Base-by-base conservation (phyloP, 2,113 vertebrate species). In the Lipophrys pholis region DNA sequence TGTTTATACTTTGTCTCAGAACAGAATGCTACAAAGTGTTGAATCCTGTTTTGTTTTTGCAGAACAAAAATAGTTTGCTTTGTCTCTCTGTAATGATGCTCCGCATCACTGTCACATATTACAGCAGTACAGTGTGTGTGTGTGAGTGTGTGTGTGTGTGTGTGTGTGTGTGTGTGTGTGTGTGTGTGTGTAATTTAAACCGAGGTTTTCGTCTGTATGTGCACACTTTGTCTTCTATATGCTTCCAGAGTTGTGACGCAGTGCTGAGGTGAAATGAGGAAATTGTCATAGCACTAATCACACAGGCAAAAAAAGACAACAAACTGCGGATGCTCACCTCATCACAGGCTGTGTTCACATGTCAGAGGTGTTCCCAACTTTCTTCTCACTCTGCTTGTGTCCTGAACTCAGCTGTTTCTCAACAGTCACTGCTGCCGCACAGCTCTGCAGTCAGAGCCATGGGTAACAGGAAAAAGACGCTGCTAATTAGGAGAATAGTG, bases 41-140 rank as follows among this genome's bases (percentile, higher is more conserved):
- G 75, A 78, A 86, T 86, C 80, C 60, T 69, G 81, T 90, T 86
- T 88, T 89, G 80, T 78, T 88, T 88, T 80, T 61, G 76, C 74
- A 54, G 78, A 82, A 80, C 80, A 82, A 79, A 90, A 91, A 90
- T 90, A 91, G 88, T 91, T 90, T 85, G 76, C 64, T 84, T 87
- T 86, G 84, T 89, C 73, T 78, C 64, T 80, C 64, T 76, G 75
- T 89, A 89, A 91, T 76, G 87, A 87, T 60, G 83, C 83, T 63
- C 65, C 78, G 43, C 76, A 70, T 82, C 67, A 80, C 68, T 88
- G 82, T 87, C 84, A 82, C 42, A 66, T 57, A 62, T 56, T 21
- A 60, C 68, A 73, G 52, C 21, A 16, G 0, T 56, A 38, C 6
- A 65, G 12, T 51, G 12, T 45, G 16, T 42, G 14, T 10, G 36